These are phyloP conservation scores for Lydus trimaculatus DNA, from an alignment of 2,888 invertebrate species.

Conservation along the genomic window DNA sequence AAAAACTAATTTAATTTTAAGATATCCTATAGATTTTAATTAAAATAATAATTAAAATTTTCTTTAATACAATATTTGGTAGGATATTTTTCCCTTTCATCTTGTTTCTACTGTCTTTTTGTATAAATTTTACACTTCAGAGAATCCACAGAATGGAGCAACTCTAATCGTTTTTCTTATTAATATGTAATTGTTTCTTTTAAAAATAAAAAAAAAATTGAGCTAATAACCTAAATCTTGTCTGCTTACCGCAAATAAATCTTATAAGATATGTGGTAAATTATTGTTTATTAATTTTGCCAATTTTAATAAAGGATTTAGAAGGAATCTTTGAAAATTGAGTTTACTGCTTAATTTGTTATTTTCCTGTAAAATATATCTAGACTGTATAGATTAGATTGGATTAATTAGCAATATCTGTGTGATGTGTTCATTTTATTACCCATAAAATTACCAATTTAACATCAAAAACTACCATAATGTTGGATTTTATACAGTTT, in stretches of 20 bases:
- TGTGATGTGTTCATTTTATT: not conserved
- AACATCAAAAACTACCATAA: not conserved
- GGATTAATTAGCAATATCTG: not conserved
- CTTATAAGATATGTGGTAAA: too few species aligned
- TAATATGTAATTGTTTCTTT: not conserved
- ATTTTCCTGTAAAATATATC: not conserved
- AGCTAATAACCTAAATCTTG: not conserved
- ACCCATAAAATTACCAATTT: not conserved
- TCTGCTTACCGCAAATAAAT: not conserved
- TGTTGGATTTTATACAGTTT: not conserved
- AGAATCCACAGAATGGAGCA: not conserved
- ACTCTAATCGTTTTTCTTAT: not conserved
- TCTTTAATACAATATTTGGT: too few species aligned
- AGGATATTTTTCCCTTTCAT: conserved; percentile 2
- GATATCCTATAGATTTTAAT: not conserved
- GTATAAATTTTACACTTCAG: not conserved
- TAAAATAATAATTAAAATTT: not conserved
- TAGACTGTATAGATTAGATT: not conserved
- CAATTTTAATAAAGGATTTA: not conserved
- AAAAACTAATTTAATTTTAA: too few species aligned
- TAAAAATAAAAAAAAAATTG: too few species aligned
- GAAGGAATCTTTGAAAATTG: not conserved
- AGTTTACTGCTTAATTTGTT: not conserved
- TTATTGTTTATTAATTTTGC: too few species aligned
- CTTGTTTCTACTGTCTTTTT: not conserved